phyloP scores from a whole-genome alignment of 2,888 invertebrate genomes.

The Dermolepida albohirtum region DNA sequence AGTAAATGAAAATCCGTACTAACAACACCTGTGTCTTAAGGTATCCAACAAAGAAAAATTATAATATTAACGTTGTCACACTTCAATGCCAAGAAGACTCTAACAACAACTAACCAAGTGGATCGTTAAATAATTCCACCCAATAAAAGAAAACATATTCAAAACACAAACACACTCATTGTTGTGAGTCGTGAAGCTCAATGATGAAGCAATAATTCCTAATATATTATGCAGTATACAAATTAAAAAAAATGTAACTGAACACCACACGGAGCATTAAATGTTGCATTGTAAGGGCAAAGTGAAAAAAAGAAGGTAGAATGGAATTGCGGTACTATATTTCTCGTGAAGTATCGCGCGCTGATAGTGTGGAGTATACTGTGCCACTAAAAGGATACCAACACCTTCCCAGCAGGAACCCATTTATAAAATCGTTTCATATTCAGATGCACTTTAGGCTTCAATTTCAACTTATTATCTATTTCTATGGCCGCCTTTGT shows the following conservation, averaged over 20 bases:
- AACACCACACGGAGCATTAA: constrained; percentile 36
- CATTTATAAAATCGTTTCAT: constrained; percentile 47
- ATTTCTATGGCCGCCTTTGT: constrained; percentile 41
- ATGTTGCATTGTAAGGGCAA: constrained; percentile 33
- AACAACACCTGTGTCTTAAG: constrained; percentile 8
- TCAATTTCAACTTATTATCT: constrained; percentile 47
- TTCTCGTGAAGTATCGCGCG: constrained; percentile 42
- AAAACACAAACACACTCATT: constrained; percentile 41
- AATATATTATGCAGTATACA: constrained; percentile 47
- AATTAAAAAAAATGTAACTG: constrained; percentile 46
- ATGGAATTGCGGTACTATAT: constrained; percentile 39
- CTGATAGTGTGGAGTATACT: constrained; percentile 43
- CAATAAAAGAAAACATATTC: constrained; percentile 41
- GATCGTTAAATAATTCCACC: constrained; percentile 42
- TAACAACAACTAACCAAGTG: constrained; percentile 30
- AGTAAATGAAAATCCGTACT: background rate
- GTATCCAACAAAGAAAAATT: constrained; percentile 3
- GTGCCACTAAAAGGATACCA: constrained; percentile 47
- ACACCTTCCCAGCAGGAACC: constrained; percentile 48
- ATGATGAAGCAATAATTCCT: constrained; percentile 48
- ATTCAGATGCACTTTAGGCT: constrained; percentile 45
- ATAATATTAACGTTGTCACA: constrained; percentile 10
- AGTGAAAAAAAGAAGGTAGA: constrained; percentile 34
- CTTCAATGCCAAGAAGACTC: constrained; percentile 7
- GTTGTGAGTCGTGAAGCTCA: constrained; percentile 35